Conservation (phyloP, 2,888 invertebrate genomes). For the Leptinotarsa rubiginosa region DNA sequence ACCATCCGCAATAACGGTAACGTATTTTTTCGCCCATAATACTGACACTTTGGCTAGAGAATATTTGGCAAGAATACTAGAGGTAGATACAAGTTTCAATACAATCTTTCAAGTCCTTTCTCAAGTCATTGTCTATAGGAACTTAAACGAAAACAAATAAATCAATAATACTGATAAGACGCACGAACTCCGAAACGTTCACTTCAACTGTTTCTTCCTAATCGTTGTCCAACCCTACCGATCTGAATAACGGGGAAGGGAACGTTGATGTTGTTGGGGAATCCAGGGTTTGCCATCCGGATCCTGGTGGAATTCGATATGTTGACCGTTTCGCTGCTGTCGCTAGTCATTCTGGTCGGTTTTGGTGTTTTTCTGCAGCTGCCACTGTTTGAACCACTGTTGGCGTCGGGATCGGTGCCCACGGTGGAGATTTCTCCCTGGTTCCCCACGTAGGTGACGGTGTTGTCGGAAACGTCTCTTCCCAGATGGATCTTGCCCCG, state of each 20-base stretch:
- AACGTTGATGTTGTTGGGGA: slow-evolving; percentile 7
- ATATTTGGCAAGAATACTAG: background rate
- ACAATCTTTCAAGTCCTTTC: no score
- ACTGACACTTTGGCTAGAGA: no score
- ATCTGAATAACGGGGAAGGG: slow-evolving; percentile 1
- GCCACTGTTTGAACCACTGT: background rate
- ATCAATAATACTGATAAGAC: background rate
- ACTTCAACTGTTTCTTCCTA: background rate
- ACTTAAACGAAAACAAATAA: background rate
- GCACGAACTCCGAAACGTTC: background rate
- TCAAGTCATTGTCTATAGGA: background rate
- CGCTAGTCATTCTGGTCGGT: background rate
- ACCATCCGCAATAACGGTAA: no score
- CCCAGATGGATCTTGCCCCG: slow-evolving; percentile 45
- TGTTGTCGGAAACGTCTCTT: slow-evolving; percentile 35
- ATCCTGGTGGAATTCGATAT: slow-evolving; percentile 5
- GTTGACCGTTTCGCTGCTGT: background rate
- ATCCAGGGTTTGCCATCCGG: background rate
- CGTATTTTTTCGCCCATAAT: no score
- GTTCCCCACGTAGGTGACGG: slow-evolving; percentile 46
- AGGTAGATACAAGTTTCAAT: no score
- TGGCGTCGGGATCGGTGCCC: background rate
- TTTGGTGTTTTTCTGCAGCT: background rate
- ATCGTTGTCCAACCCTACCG: background rate
- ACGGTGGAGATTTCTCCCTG: slow-evolving; percentile 35